phyloP scores from a whole-genome alignment of 2,888 invertebrate genomes.

The Tenthredo livida region DNA sequence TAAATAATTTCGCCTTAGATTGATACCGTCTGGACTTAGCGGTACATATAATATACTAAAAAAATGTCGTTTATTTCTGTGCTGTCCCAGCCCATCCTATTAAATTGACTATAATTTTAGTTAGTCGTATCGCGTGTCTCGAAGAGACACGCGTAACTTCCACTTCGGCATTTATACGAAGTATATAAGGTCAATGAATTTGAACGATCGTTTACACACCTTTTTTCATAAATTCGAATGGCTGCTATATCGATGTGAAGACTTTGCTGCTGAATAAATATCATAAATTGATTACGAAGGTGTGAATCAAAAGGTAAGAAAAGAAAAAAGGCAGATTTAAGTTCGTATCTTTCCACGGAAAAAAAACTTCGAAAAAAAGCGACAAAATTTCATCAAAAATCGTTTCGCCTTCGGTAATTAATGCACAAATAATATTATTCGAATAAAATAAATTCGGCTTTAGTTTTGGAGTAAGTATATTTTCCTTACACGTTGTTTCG shows the following conservation, averaged over 20 bases:
- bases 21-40: neutral
- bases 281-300: neutral
- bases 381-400: neutral
- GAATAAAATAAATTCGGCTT: neutral
- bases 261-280: neutral
- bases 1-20: neutral
- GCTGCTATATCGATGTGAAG: neutral
- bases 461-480: neutral
- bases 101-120: slow-evolving; percentile 3
- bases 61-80: neutral
- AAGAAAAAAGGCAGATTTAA: neutral
- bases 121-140: slow-evolving; percentile 20
- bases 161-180: slow-evolving; percentile 10
- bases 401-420: neutral
- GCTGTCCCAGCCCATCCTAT: neutral
- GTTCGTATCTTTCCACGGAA: neutral
- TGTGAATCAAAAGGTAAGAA: neutral
- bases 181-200: slow-evolving; percentile 19
- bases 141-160: slow-evolving; percentile 15
- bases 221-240: neutral
- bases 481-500: neutral
- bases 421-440: neutral
- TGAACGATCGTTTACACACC: neutral
- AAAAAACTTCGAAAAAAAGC: neutral
- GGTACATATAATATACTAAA: neutral